Conservation (phyloP, 2,797 vertebrate species). For the Malacoraja senta region DNA sequence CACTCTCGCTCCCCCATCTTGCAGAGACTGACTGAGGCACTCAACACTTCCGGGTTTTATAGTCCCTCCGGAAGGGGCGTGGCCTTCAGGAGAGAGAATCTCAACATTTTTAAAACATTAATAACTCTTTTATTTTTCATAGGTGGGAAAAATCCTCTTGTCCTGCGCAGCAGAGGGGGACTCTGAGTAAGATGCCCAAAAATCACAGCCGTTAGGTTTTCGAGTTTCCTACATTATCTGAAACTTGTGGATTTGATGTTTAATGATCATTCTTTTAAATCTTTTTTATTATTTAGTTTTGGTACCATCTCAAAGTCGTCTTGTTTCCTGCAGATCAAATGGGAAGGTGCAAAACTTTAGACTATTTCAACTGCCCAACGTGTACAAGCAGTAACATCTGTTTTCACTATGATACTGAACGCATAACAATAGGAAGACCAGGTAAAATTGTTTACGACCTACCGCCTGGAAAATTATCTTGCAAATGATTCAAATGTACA, state of each 20-base stretch:
- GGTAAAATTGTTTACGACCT: neutral
- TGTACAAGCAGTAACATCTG: neutral
- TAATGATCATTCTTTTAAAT: neutral
- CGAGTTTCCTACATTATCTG: neutral
- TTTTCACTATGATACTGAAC: neutral
- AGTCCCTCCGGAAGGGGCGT: too few species aligned
- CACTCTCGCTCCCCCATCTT: too few species aligned
- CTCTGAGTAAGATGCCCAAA: too few species aligned
- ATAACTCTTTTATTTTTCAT: too few species aligned
- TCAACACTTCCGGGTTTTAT: too few species aligned
- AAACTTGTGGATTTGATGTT: neutral
- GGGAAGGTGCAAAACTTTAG: neutral
- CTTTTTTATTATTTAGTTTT: neutral
- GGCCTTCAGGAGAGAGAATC: too few species aligned
- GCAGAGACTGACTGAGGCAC: too few species aligned
- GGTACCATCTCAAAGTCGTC: neutral
- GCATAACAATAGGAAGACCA: neutral
- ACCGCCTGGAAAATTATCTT: neutral
- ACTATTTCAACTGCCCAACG: neutral
- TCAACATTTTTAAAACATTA: too few species aligned
- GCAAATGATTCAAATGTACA: neutral
- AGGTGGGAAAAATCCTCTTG: too few species aligned
- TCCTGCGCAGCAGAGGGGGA: too few species aligned
- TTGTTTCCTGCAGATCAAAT: conserved; percentile 3
- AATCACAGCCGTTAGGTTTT: too few species aligned